Base-by-base conservation (phyloP, 1,140 invertebrate genomes). In the Cotesia vestalis region DNA sequence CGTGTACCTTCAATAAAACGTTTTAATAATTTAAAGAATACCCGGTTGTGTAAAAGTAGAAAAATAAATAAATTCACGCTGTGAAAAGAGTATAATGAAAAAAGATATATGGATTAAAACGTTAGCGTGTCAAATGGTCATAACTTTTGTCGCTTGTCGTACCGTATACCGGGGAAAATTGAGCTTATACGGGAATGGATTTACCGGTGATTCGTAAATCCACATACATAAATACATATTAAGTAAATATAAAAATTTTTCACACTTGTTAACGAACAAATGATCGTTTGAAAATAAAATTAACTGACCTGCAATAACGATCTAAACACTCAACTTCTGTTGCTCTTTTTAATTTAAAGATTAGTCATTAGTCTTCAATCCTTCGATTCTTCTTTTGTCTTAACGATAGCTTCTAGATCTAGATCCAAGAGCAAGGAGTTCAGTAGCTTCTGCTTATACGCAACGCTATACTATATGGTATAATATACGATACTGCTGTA, bases 61-160 rank as follows among this genome's bases (percentile, higher is more conserved):
- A 46, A 46, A 46, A 8, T 46, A 46, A 46, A 46, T 46, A 46
- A 46, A 52, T 27, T 51, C 36, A 52, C 38, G 27, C 12, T 12
- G 53, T 51, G 51, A 51, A 20, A 51, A 38, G 35, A 59, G 9
- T 35, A 52, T 40, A 63, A 64, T 61, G 53, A 36, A 60, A 52
- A 53, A 53, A 40, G 52, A 67, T 52, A 36, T 46, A 59, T 62
- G 61, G 69, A 74, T 61, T 34, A 57, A 51, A 66, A 73, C 27
- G 72, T 74, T 78, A 61, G 78, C 78, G 75, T 78, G 78, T 74
- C 73, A 57, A 59, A 73, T 62, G 72, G 67, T 73, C 76, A 73
- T 78, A 78, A 77, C 74, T 46, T 46, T 78, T 77, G 77, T 77
- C 76, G 64, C 62, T 67, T n/a, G 36, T 14, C 51, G 71, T 74